These are phyloP conservation scores for Pelagia noctiluca DNA, from an alignment of 30 jellyfish, hydroid and myxozoan genomes.

Conservation along the genomic window DNA sequence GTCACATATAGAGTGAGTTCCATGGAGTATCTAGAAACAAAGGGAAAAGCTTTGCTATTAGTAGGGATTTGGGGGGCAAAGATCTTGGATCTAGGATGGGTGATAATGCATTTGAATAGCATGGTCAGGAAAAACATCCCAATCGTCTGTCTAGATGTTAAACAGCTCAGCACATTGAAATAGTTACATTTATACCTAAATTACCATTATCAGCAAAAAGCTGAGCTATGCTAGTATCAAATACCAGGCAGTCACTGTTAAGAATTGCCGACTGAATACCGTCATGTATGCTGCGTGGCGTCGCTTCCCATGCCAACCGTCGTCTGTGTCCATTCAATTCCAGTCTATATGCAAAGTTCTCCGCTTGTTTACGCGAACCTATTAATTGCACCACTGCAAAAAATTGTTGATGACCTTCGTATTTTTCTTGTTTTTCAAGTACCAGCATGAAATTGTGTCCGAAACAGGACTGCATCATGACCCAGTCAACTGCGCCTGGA, in stretches of 20 bases:
- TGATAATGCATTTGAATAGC: too few relatives aligned
- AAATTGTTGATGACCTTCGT: slow-evolving; percentile 98
- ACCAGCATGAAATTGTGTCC: slow-evolving; percentile 98
- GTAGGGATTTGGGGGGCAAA: too few relatives aligned
- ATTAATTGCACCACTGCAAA: slow-evolving; percentile 98
- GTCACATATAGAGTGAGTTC: too few relatives aligned
- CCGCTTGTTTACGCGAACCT: slow-evolving; percentile 98
- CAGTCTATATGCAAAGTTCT: slow-evolving; percentile 94
- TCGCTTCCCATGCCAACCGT: slow-evolving; percentile 99
- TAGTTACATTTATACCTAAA: slow-evolving; percentile 94
- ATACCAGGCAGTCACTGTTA: slow-evolving; percentile 96
- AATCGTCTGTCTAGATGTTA: too few relatives aligned
- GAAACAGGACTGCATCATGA: slow-evolving; percentile 99
- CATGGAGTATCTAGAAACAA: too few relatives aligned
- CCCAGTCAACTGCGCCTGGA: slow-evolving; percentile 99
- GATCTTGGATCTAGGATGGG: too few relatives aligned
- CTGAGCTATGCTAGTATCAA: slow-evolving; percentile 98
- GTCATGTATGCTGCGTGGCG: slow-evolving; percentile 98
- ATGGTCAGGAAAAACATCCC: too few relatives aligned
- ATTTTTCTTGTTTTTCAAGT: slow-evolving; percentile 93
- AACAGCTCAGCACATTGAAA: slow-evolving; percentile 94
- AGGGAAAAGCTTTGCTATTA: too few relatives aligned
- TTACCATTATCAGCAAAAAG: slow-evolving; percentile 97
- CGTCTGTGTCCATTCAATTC: slow-evolving; percentile 98
- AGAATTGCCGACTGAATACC: slow-evolving; percentile 95